Percentiles rank a stretch among this genome's conserved stretches.
Evolutionary conservation across 2,797 vertebrate genomes (phyloP).

Genomic region (Netta rufina): DNA sequence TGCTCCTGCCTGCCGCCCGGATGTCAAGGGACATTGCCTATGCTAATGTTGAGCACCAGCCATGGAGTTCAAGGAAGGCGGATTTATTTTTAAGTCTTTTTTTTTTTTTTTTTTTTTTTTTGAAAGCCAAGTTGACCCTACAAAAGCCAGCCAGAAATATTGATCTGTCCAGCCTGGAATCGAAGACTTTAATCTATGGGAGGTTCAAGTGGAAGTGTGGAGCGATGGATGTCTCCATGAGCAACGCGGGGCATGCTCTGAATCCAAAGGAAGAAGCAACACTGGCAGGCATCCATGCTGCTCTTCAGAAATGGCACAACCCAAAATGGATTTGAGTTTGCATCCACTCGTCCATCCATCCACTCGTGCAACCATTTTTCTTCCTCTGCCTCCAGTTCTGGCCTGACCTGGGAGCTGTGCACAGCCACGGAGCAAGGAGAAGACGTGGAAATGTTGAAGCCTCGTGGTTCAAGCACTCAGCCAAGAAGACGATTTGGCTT

Average conservation of each 20-base stretch:
- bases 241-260: rapidly evolving
- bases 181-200: background rate
- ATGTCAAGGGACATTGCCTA: background rate
- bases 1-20: slow-evolving; percentile 52
- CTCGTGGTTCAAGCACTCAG: background rate
- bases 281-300: rapidly evolving
- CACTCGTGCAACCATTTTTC: background rate
- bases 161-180: rapidly evolving
- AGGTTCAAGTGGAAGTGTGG: background rate
- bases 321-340: background rate
- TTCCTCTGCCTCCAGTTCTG: background rate
- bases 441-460: background rate
- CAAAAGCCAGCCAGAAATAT: background rate
- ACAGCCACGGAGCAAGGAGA: background rate
- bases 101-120: too few species aligned
- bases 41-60: background rate
- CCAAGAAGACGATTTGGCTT: background rate
- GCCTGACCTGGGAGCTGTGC: background rate
- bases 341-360: background rate
- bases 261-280: background rate
- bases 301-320: background rate
- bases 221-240: background rate
- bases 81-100: too few species aligned
- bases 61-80: background rate
- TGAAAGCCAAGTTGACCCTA: background rate